These are phyloP conservation scores for Onychorhynchus coronatus DNA, from an alignment of 2,113 vertebrate species.

Conservation along the genomic window DNA sequence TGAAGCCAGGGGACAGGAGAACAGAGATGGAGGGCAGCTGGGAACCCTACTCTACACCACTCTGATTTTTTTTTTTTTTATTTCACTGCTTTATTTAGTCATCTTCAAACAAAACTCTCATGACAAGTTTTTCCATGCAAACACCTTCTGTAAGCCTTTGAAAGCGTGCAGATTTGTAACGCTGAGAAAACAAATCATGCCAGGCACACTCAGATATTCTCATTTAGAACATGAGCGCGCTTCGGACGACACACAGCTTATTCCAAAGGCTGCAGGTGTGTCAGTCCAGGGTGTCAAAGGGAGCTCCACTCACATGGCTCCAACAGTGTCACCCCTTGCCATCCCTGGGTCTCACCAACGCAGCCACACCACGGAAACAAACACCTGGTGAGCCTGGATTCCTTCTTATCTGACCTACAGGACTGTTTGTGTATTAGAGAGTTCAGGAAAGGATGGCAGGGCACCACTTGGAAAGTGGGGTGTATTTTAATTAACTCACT, in stretches of 20 bases:
- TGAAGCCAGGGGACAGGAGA: neutral
- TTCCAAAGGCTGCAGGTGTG: neutral
- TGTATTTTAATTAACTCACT: neutral
- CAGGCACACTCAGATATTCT: neutral
- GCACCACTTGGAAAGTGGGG: neutral
- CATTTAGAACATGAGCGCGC: neutral
- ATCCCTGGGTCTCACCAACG: neutral
- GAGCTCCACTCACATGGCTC: neutral
- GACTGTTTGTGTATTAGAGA: neutral
- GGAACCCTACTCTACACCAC: neutral
- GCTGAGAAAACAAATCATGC: accelerated
- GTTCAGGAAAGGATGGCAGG: neutral
- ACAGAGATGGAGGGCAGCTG: neutral
- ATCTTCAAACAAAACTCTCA: neutral
- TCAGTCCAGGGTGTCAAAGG: accelerated
- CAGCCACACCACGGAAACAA: neutral
- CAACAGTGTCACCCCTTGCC: neutral
- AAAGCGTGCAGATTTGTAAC: accelerated
- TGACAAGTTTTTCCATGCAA: neutral
- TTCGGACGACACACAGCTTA: neutral
- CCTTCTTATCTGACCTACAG: neutral
- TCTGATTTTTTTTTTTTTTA: neutral
- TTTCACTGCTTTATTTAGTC: neutral
- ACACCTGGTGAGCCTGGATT: neutral
- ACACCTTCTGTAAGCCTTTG: neutral